Base-by-base conservation (phyloP, 2,888 invertebrate genomes). In the Phaonia tiefii region DNA sequence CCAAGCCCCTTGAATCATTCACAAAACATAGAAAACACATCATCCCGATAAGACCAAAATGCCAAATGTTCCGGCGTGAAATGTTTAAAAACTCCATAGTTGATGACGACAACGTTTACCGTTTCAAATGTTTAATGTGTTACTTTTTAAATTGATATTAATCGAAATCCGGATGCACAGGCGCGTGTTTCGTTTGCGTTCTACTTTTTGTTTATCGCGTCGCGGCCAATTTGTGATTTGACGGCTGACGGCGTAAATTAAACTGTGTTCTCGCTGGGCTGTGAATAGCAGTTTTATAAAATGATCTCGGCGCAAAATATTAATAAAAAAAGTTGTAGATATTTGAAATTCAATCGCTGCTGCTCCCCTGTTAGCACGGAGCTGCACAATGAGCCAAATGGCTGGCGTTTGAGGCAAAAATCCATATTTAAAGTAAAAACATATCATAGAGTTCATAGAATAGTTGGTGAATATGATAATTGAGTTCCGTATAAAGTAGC, bases 261-360 rank as follows among this genome's bases (percentile, higher is more conserved):
- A 75, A 81, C 81, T 81, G 81, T 58, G 67, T 49, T 11, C 39
- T 67, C 69, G 15, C 72, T 67, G 49, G 26, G 72, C 25, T 46
- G 71, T 54, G 78, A 58, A 75, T 75, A 72, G 78, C 72, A 69
- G 67, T 81, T 81, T 81, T 81, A 81, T 81, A 81, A 81, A 78
- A 81, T 73, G 71, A 60, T 56, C 65, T 67, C 63, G 73, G 75
- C 8, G 8, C 60, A 3, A 22, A 71, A 49, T n/a, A 51, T 56
- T 56, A 15, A 56, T 22, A 25, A 49, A 58, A 63, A 63, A 54
- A 58, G 70, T 93, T 93, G 54, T 92, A 91, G 85, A 94, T 94
- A 69, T 92, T 91, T 31, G 92, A 80, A 85, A 93, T 92, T 84
- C 92, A 92, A 87, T 92, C 92, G 74, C 90, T 87, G 86, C 93